A percentile compares a stretch with the other conserved stretches of the same genome.
phyloP scores from a whole-genome alignment of 2,797 vertebrate genomes.

The Anas georgica region DNA sequence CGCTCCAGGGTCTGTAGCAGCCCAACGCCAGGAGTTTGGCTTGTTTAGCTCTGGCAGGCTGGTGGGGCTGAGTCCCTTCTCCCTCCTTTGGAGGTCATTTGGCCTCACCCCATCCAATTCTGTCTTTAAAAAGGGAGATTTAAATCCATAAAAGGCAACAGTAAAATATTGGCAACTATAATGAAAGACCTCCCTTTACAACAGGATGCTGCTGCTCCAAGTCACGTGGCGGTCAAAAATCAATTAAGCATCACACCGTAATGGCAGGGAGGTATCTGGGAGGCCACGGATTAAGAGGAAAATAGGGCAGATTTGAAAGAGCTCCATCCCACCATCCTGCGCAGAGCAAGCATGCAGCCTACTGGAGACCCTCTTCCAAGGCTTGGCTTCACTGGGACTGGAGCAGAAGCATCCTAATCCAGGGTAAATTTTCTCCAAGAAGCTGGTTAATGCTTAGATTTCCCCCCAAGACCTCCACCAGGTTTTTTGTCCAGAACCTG shows the following conservation, averaged over 20 bases:
- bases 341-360: rapidly evolving
- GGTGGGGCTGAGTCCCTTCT: neutral
- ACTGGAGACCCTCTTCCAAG: neutral
- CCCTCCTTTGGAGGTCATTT: neutral
- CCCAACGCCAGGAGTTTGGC: neutral
- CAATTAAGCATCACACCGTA: neutral
- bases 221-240: neutral
- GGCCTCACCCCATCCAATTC: neutral
- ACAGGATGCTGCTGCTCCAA: neutral
- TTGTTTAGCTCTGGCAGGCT: neutral
- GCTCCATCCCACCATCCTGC: neutral
- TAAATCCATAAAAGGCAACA: neutral
- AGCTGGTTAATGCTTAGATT: neutral
- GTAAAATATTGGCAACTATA: neutral
- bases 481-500: neutral
- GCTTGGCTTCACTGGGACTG: neutral
- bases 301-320: neutral
- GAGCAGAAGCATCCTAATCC: neutral
- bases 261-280: rapidly evolving
- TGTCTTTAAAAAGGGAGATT: neutral
- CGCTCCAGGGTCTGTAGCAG: neutral
- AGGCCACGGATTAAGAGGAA: neutral
- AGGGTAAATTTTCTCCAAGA: neutral
- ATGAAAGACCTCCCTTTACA: neutral
- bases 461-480: neutral